phyloP scores from a whole-genome alignment of 2,113 vertebrate species.

The Dermatemys mawii region DNA sequence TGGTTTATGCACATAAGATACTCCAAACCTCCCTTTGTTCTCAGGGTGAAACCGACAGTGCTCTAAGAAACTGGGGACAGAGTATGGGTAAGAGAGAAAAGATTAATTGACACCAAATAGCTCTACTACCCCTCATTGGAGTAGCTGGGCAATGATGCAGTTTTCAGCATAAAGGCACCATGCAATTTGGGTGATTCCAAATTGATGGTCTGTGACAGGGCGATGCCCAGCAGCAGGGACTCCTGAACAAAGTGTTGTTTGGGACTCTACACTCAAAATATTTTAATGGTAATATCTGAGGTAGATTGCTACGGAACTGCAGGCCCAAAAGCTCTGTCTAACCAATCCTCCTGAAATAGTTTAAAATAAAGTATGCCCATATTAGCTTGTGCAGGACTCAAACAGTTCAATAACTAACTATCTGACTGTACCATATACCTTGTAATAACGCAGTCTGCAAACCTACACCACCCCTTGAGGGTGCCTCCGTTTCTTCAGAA shows the following conservation, averaged over 20 bases:
- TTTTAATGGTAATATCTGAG: neutral
- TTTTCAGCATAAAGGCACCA: neutral
- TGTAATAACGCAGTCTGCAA: slow-evolving; percentile 19
- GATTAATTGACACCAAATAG: neutral
- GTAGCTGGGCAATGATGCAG: neutral
- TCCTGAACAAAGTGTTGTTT: neutral
- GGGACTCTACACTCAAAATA: neutral
- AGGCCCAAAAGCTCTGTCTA: neutral
- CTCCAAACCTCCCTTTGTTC: neutral
- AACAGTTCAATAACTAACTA: slow-evolving; percentile 49
- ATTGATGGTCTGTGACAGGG: neutral
- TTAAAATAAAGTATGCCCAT: neutral
- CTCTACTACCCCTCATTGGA: neutral
- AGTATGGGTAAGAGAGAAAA: neutral
- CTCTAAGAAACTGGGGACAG: neutral
- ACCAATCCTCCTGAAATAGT: slow-evolving; percentile 24
- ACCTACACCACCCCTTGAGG: neutral
- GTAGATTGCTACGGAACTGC: neutral
- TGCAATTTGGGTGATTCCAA: neutral
- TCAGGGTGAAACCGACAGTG: neutral
- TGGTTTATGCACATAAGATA: neutral
- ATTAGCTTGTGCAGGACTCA: slow-evolving; percentile 29
- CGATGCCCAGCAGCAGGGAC: neutral
- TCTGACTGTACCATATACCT: slow-evolving; percentile 26
- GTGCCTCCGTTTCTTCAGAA: neutral